Evolutionary conservation across 1,140 invertebrate genomes (phyloP), one percentile per base, ranked within the genome.

Genomic region (Tyrophagus putrescentiae): DNA sequence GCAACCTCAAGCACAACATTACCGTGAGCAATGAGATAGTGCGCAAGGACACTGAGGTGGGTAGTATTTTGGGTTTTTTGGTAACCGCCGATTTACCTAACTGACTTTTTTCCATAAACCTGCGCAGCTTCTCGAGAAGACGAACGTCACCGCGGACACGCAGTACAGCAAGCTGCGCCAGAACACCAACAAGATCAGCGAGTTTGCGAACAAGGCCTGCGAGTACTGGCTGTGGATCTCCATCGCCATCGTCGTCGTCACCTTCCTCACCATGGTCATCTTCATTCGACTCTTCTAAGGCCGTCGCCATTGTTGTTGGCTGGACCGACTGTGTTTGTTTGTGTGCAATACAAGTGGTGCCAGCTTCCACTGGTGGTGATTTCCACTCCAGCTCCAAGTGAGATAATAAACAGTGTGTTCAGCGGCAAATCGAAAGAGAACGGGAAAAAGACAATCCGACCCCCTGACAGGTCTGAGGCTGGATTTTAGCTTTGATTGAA

Each of bases 141-240:
- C 87, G 5, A 78, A 82, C 31, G 77, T 81, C 60, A 69, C 90
- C 54, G 84, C 87, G 0, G 87, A 92, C 64, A 72, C 74, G 3
- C 93, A 94, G 71, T 74, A 83, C 65, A 69, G 69, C 21, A 84
- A 83, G 52, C 73, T 96, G 54, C 81, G 84, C 71, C 77, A 77
- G 45, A 87, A 93, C 73, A 84, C 85, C 9, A 79, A 84, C 7
- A 81, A 84, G 68, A 72, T 96, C 27, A 80, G 84, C 67, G 84
- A 85, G 63, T 87, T 90, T 70, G 90, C 84, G 23, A 80, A 80
- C 21, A 82, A 84, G 62, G 84, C 84, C 0, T 93, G 87, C 78
- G 87, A 87, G 69, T 94, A 89, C 73, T 93, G 88, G 87, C 79
- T 94, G 60, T 92, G 87, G 87, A 68, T 92, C 6, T 84, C 91